Evolutionary conservation across 1,140 invertebrate species (phyloP).

Genomic region (Hyphantria cunea): DNA sequence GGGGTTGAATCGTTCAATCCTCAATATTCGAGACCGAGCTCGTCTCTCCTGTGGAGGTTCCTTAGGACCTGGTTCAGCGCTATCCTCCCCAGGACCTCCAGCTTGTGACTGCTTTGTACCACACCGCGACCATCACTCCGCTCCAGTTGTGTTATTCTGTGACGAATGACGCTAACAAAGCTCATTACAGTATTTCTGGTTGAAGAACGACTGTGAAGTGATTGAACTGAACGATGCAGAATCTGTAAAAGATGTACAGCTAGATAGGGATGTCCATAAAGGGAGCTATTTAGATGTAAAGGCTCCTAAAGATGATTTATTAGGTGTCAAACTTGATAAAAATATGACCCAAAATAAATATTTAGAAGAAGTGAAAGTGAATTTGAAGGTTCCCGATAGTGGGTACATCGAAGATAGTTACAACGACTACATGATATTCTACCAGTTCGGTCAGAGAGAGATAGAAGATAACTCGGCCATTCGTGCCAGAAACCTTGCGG

Average conservation of each 20-base stretch:
- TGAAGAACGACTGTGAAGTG: constrained; percentile 33
- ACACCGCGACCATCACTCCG: constrained; percentile 65
- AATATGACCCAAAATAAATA: too few relatives aligned
- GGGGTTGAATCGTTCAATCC: constrained; percentile 48
- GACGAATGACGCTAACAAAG: constrained; percentile 71
- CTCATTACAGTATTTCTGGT: constrained; percentile 37
- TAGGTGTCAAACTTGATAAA: too few relatives aligned
- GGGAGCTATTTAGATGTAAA: neutral
- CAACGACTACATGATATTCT: constrained; percentile 31
- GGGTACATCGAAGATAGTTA: constrained; percentile 30
- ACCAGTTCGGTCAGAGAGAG: constrained; percentile 31
- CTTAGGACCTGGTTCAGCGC: constrained; percentile 56
- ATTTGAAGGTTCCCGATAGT: constrained; percentile 3
- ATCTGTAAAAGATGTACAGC: neutral
- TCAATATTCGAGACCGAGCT: constrained; percentile 62
- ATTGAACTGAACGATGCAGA: neutral
- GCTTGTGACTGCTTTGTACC: constrained; percentile 69
- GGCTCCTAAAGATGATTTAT: neutral
- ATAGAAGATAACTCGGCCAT: constrained; percentile 41
- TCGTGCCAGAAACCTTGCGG: constrained; percentile 50
- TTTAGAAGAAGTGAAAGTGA: neutral
- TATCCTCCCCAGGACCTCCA: constrained; percentile 62
- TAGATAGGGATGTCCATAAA: neutral
- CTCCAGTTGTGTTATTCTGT: constrained; percentile 70
- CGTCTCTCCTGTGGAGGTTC: constrained; percentile 63